Evolutionary conservation across 2,888 invertebrate genomes (phyloP).

Genomic region (Congeria kusceri): DNA sequence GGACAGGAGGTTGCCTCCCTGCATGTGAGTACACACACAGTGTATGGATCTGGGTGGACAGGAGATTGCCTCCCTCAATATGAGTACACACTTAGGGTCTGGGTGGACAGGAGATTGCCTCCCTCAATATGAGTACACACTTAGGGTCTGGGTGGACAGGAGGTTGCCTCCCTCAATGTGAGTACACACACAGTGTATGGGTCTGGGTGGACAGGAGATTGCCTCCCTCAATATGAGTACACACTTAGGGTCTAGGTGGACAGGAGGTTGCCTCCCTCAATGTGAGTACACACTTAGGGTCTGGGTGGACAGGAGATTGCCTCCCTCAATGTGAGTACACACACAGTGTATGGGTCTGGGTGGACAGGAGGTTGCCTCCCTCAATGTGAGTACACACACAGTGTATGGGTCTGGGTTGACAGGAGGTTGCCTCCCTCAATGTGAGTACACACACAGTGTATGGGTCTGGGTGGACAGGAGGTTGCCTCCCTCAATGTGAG

Average conservation of each 20-base stretch:
- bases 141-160: conserved; percentile 83
- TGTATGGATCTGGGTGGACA: conserved; percentile 87
- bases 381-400: conserved; percentile 79
- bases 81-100: no score
- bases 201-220: conserved; percentile 86
- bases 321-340: conserved; percentile 78
- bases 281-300: no score
- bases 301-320: conserved; percentile 87
- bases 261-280: conserved; percentile 80
- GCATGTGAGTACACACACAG: conserved; percentile 70
- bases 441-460: conserved; percentile 71
- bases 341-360: conserved; percentile 85
- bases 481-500: conserved; percentile 80
- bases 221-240: conserved; percentile 79
- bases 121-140: conserved; percentile 77
- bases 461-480: conserved; percentile 86
- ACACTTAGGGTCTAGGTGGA: conserved; percentile 85
- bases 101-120: conserved; percentile 87
- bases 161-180: conserved; percentile 81
- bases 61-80: conserved; percentile 81
- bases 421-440: conserved; percentile 79
- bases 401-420: conserved; percentile 86
- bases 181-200: conserved; percentile 42
- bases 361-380: conserved; percentile 80
- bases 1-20: conserved; percentile 86